Percentiles rank a stretch among this genome's conserved stretches.
phyloP scores from a whole-genome alignment of 2,113 vertebrate genomes.

The Glaucomys volans region DNA sequence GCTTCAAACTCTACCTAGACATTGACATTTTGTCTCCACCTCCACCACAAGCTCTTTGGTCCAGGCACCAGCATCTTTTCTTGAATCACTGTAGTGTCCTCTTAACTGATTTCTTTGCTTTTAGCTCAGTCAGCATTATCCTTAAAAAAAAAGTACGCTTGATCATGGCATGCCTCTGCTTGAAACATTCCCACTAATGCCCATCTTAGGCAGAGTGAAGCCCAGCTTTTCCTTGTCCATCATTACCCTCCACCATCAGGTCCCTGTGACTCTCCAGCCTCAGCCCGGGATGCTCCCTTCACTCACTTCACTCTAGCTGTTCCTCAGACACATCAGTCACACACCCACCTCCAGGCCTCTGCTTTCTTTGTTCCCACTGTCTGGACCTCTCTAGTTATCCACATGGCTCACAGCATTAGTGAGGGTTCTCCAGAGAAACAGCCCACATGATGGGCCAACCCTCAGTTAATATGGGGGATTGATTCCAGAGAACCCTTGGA shows the following conservation, averaged over 20 bases:
- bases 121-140: not conserved
- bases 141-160: not conserved
- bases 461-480: not conserved
- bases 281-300: not conserved
- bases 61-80: not conserved
- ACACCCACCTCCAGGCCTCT: not conserved
- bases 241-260: fast-evolving
- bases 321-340: not conserved
- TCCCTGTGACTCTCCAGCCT: not conserved
- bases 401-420: not conserved
- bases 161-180: not conserved
- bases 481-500: not conserved
- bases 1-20: not conserved
- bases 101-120: not conserved
- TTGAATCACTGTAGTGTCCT: not conserved
- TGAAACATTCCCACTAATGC: not conserved
- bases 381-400: not conserved
- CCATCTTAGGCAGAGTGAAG: not conserved
- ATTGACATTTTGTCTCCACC: not conserved
- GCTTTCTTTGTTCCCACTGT: not conserved
- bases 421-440: not conserved
- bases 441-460: not conserved
- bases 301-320: too few relatives aligned
- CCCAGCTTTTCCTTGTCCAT: not conserved
- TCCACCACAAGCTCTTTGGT: not conserved